Conservation (phyloP, 2,113 vertebrate genomes). For the Tylochromis polylepis region DNA sequence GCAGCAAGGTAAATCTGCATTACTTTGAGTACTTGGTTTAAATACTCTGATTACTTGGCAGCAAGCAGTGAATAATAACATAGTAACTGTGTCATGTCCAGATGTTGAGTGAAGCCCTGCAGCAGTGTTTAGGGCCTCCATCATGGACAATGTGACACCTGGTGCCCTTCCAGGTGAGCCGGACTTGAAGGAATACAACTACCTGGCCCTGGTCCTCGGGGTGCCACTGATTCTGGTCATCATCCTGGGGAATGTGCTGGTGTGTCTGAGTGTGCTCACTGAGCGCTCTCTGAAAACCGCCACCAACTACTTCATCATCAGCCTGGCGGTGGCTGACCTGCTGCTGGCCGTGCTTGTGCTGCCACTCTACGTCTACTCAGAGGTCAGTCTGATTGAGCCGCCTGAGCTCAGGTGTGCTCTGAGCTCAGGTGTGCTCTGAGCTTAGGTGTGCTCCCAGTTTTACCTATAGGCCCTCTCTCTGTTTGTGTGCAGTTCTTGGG, state of each 20-base stretch:
- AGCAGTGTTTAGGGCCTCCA: conserved; percentile 20
- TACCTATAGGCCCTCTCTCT: background rate
- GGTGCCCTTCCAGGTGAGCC: background rate
- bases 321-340: conserved; percentile 72
- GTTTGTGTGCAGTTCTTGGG: conserved; percentile 67
- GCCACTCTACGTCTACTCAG: conserved; percentile 71
- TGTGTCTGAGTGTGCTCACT: conserved; percentile 74
- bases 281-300: conserved; percentile 74
- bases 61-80: background rate
- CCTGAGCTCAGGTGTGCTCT: background rate
- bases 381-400: conserved; percentile 43
- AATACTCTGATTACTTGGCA: background rate
- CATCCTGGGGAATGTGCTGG: conserved; percentile 73
- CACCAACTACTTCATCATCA: conserved; percentile 78
- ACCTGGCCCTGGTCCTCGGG: conserved; percentile 64
- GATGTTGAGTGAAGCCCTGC: conserved; percentile 41
- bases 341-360: conserved; percentile 69
- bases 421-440: background rate
- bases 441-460: background rate
- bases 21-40: background rate
- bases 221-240: conserved; percentile 68
- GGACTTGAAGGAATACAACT: conserved; percentile 54
- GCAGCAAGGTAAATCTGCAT: background rate
- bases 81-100: background rate
- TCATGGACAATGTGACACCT: conserved; percentile 66